These are phyloP conservation scores for Pogonus chalceus DNA, from an alignment of 1,140 invertebrate species.

Conservation along the genomic window DNA sequence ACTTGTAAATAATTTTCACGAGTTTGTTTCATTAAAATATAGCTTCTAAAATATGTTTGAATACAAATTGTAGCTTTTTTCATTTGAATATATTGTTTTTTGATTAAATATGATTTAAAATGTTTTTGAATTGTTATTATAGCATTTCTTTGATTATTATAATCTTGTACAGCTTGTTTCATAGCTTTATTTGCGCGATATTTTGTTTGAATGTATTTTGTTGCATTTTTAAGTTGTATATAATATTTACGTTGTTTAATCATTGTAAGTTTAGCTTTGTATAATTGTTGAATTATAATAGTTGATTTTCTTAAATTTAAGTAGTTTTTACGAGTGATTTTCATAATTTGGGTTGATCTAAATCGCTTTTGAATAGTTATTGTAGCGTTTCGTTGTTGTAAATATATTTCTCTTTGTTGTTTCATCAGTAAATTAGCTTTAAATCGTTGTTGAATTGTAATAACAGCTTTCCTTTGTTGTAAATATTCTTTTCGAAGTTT, in stretches of 20 bases:
- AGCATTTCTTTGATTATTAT: conserved; percentile 22
- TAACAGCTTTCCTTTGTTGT: conserved; percentile 24
- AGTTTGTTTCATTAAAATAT: conserved; percentile 31
- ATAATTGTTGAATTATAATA: conserved; percentile 29
- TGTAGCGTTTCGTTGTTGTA: conserved; percentile 27
- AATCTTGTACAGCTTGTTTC: conserved; percentile 30
- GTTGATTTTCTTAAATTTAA: conserved; percentile 23
- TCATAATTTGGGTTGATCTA: conserved; percentile 24
- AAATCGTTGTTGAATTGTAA: conserved; percentile 36
- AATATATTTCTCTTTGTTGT: conserved; percentile 25
- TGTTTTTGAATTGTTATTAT: conserved; percentile 33
- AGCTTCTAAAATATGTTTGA: conserved; percentile 37
- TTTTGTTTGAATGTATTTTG: conserved; percentile 33
- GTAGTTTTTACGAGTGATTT: conserved; percentile 22
- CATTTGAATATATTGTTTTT: conserved; percentile 29
- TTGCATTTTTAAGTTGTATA: conserved; percentile 28
- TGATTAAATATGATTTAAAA: conserved; percentile 30
- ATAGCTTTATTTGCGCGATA: conserved; percentile 38
- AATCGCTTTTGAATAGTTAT: conserved; percentile 26
- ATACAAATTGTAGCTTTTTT: conserved; percentile 30
- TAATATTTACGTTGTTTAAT: conserved; percentile 23
- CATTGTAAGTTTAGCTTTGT: conserved; percentile 24
- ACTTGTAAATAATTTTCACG: conserved; percentile 32
- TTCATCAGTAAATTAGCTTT: conserved; percentile 26
- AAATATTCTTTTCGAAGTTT: conserved; percentile 25